Evolutionary conservation across 2,113 vertebrate species (phyloP).

Genomic region (human): DNA sequence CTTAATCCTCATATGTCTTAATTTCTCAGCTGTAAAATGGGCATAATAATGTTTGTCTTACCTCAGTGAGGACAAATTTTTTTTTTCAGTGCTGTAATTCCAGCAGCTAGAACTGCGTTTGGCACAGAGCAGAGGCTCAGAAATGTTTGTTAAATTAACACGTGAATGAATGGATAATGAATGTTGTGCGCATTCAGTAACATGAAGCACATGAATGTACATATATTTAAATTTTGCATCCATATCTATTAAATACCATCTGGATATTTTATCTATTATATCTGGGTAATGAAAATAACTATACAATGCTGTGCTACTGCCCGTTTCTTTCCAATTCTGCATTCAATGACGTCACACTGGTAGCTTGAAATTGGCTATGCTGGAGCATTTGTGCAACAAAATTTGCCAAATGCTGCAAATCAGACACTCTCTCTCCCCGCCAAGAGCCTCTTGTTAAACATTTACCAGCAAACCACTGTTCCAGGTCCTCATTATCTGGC

Average conservation of each 20-base stretch:
- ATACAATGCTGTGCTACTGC: background rate
- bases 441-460: background rate
- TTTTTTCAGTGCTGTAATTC: background rate
- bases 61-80: background rate
- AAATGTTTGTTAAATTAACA: background rate
- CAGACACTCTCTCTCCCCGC: background rate
- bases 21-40: conserved; percentile 20
- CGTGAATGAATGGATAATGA: background rate
- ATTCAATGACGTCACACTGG: background rate
- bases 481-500: background rate
- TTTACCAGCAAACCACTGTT: background rate
- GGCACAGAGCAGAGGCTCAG: background rate
- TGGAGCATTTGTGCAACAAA: background rate
- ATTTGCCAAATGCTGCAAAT: background rate
- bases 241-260: background rate
- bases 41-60: background rate
- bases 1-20: background rate
- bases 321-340: background rate
- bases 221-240: background rate
- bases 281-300: background rate
- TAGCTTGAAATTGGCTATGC: background rate
- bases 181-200: background rate
- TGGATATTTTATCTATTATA: background rate
- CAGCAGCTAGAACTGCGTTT: background rate
- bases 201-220: background rate